Evolutionary conservation across 2,888 invertebrate genomes (phyloP).

Genomic region (Cordilura impudica): DNA sequence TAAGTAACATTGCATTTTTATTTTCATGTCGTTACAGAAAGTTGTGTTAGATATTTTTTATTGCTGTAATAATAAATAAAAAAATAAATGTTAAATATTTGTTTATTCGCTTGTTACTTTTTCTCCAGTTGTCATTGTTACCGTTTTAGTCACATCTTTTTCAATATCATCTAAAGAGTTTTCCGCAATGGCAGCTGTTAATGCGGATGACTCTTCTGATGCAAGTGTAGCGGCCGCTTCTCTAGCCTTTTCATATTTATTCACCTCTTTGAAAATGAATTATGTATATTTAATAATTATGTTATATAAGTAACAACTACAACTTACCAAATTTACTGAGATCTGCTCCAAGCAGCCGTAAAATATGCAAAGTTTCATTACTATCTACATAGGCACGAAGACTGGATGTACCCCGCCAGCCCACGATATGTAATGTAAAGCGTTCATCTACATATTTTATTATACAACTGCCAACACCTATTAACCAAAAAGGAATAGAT

Average conservation of each 20-base stretch:
- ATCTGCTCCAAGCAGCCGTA: constrained; percentile 91
- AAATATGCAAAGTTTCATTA: constrained; percentile 90
- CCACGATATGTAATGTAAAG: constrained; percentile 85
- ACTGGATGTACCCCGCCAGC: constrained; percentile 94
- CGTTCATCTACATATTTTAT: constrained; percentile 81
- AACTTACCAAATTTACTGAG: constrained; percentile 88
- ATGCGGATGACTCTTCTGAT: constrained; percentile 64
- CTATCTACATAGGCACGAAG: constrained; percentile 92
- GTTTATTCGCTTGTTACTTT: constrained; percentile 15
- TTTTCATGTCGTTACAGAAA: not conserved
- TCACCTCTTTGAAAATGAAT: constrained; percentile 68
- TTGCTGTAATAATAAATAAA: constrained; percentile 6
- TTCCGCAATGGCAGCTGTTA: constrained; percentile 5
- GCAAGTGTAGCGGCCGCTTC: constrained; percentile 68
- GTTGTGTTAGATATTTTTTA: no score
- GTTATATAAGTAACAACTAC: not conserved
- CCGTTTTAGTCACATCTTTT: not conserved
- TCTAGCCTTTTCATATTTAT: constrained; percentile 83
- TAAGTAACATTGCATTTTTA: not conserved
- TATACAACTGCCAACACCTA: constrained; percentile 86
- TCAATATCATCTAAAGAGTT: constrained; percentile 11
- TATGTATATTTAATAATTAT: not conserved
- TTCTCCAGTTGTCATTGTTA: constrained; percentile 4
- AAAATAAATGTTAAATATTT: not conserved
- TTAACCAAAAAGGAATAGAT: not conserved